Evolutionary conservation across 2,113 vertebrate species (phyloP).

Genomic region (Sinocyclocheilus anshuiensis): DNA sequence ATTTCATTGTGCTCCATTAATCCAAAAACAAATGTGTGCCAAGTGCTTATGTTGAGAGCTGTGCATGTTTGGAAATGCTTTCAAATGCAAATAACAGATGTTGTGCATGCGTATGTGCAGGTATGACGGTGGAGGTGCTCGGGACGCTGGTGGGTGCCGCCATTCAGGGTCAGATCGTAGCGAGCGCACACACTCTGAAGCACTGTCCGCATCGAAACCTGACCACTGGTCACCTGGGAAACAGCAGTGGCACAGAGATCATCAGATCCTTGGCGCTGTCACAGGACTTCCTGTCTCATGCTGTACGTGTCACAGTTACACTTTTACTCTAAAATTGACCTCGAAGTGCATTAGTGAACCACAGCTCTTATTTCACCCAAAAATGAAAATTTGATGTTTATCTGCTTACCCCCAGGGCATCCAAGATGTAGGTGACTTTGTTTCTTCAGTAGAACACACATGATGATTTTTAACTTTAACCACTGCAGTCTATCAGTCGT

Average conservation of each 20-base stretch:
- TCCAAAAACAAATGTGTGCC: background rate
- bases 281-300: constrained; percentile 74
- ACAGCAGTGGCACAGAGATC: constrained; percentile 69
- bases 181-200: constrained; percentile 82
- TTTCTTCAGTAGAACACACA: too few species aligned
- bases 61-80: background rate
- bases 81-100: background rate
- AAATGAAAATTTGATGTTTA: too few species aligned
- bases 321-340: background rate
- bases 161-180: constrained; percentile 91
- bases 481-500: too few species aligned
- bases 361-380: too few species aligned
- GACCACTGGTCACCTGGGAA: constrained; percentile 66
- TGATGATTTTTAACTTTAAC: too few species aligned
- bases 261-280: constrained; percentile 66
- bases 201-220: constrained; percentile 75
- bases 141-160: constrained; percentile 91
- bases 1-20: constrained; percentile 4
- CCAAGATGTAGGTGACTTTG: too few species aligned
- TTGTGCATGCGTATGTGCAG: constrained; percentile 65
- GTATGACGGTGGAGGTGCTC: constrained; percentile 92
- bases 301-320: constrained; percentile 68
- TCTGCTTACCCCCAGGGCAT: too few species aligned
- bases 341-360: background rate
- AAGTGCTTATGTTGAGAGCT: background rate